Evolutionary conservation across 2,888 invertebrate genomes (phyloP).

Genomic region (Zhuqinia jingwanae): DNA sequence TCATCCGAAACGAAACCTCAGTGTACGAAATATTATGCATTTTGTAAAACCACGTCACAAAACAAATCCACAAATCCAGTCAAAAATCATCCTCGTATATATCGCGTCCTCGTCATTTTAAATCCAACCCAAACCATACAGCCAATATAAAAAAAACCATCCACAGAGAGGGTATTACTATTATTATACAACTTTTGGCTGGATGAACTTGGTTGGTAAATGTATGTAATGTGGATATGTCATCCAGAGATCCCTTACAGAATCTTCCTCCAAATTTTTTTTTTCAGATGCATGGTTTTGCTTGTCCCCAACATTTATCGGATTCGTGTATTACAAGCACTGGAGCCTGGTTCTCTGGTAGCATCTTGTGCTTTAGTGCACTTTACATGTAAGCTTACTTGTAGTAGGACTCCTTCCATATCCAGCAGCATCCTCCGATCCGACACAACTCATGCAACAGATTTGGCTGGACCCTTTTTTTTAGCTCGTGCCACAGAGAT

Average conservation of each 20-base stretch:
- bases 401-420: background rate
- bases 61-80: background rate
- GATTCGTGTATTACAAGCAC: constrained; percentile 59
- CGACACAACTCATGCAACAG: background rate
- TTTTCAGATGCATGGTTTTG: constrained; percentile 56
- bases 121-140: too few relatives aligned
- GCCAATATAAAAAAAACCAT: too few relatives aligned
- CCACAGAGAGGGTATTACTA: too few relatives aligned
- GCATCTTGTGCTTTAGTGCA: constrained; percentile 22
- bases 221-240: too few relatives aligned
- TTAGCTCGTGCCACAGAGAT: constrained; percentile 64
- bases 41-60: too few relatives aligned
- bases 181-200: too few relatives aligned
- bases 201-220: too few relatives aligned
- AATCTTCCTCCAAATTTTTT: too few relatives aligned
- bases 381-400: background rate
- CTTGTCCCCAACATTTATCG: constrained; percentile 65
- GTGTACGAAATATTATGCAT: background rate
- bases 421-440: background rate
- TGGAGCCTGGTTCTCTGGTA: constrained; percentile 60
- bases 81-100: background rate
- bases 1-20: background rate
- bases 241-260: too few relatives aligned
- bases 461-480: constrained; percentile 25
- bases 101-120: too few relatives aligned